Conservation (phyloP, 2,888 invertebrate genomes). For the Tenthredo mesomela region DNA sequence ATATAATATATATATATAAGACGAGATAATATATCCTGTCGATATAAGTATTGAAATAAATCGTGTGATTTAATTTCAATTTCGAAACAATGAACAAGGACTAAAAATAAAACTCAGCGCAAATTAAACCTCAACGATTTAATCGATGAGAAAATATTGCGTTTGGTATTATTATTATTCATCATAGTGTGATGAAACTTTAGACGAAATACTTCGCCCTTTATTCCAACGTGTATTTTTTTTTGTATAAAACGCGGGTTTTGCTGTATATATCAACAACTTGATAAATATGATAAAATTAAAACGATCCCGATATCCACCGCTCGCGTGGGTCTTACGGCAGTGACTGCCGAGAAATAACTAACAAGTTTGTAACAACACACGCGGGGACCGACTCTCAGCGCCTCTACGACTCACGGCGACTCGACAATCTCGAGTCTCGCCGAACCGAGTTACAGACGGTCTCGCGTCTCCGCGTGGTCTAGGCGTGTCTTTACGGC, state of each 20-base stretch:
- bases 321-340: constrained; percentile 65
- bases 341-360: constrained; percentile 76
- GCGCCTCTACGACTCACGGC: constrained; percentile 43
- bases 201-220: constrained; percentile 9
- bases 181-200: background rate
- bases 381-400: constrained; percentile 52
- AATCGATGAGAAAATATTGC: no score
- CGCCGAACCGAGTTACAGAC: constrained; percentile 8
- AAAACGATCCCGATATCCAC: constrained; percentile 38
- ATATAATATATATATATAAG: no score
- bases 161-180: no score
- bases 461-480: constrained; percentile 48
- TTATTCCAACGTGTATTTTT: constrained; percentile 26
- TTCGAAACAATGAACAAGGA: background rate
- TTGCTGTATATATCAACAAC: no score
- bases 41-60: background rate
- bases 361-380: constrained; percentile 66
- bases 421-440: background rate
- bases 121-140: no score
- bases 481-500: constrained; percentile 26
- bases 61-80: background rate
- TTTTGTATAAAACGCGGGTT: constrained; percentile 40
- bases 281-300: no score
- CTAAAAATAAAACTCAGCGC: background rate
- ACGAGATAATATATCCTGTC: background rate